Evolutionary conservation across 2,113 vertebrate species (phyloP).

Genomic region (Xenopus laevis): DNA sequence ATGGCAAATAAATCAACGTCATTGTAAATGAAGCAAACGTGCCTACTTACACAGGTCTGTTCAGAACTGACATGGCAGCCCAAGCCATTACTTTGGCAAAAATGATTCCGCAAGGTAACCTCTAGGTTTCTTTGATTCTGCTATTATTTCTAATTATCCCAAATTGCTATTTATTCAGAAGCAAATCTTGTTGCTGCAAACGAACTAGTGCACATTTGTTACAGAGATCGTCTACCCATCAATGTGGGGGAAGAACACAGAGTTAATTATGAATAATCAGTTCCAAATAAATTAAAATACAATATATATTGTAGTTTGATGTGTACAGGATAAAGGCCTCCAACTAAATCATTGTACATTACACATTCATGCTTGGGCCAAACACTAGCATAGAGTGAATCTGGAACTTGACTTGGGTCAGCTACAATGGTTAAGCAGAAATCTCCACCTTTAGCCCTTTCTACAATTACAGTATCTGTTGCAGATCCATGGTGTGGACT

Average conservation of each 20-base stretch:
- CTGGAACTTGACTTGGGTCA: too few relatives aligned
- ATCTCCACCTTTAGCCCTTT: too few relatives aligned
- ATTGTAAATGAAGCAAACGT: conserved; percentile 61
- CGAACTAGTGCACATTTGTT: neutral
- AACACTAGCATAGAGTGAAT: too few relatives aligned
- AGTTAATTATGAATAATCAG: neutral
- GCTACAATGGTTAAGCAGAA: too few relatives aligned
- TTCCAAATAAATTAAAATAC: neutral
- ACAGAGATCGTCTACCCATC: conserved; percentile 14
- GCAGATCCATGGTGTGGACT: too few relatives aligned
- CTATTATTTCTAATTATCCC: conserved; percentile 50
- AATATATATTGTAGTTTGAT: neutral
- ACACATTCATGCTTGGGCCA: neutral
- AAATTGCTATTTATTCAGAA: conserved; percentile 57
- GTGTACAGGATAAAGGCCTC: neutral
- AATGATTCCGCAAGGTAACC: conserved; percentile 62
- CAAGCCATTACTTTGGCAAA: conserved; percentile 56
- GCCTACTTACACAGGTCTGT: conserved; percentile 70
- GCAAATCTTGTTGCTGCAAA: conserved; percentile 47
- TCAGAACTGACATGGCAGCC: conserved; percentile 69
- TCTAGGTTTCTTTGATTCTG: conserved; percentile 52
- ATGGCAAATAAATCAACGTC: conserved; percentile 91
- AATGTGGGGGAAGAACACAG: conserved; percentile 15
- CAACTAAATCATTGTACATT: neutral
- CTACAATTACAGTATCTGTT: too few relatives aligned